Conservation (phyloP, 2,888 invertebrate genomes). For the Harmothoe impar region DNA sequence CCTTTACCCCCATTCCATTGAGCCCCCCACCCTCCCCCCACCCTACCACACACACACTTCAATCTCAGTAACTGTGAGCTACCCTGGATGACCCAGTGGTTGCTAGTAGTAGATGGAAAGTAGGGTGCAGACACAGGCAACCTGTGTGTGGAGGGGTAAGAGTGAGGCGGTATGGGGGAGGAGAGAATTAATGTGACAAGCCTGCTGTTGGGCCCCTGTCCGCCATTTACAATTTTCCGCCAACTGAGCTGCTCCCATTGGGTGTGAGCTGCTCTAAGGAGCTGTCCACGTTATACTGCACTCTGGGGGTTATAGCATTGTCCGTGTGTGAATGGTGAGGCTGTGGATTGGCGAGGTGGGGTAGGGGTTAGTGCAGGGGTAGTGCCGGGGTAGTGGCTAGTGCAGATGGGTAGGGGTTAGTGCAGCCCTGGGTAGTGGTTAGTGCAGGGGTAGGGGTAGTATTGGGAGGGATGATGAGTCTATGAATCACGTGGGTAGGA, state of each 20-base stretch:
- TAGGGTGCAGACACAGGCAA: neutral
- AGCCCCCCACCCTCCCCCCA: neutral
- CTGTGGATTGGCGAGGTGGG: neutral
- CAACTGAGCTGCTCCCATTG: conserved; percentile 16
- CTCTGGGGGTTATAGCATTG: neutral
- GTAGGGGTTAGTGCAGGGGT: neutral
- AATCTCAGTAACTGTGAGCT: neutral
- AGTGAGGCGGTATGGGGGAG: neutral
- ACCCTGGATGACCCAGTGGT: neutral
- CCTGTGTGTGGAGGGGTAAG: neutral
- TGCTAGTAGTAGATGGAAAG: neutral
- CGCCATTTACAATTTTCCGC: conserved; percentile 53
- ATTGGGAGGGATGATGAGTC: neutral
- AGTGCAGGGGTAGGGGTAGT: neutral
- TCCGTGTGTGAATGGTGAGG: too few relatives aligned
- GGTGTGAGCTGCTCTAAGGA: conserved; percentile 6
- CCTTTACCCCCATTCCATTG: neutral
- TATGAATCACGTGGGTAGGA: conserved; percentile 3
- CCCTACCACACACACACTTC: neutral
- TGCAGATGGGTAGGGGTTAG: conserved; percentile 7
- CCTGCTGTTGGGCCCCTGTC: neutral
- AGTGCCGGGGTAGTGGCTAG: neutral
- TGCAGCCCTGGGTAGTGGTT: conserved; percentile 1
- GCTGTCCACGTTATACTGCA: conserved; percentile 26
- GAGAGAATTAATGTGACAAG: conserved; percentile 50